Evolutionary conservation across 2,797 vertebrate genomes (phyloP).

Genomic region (Chelidonichthys spinosus): DNA sequence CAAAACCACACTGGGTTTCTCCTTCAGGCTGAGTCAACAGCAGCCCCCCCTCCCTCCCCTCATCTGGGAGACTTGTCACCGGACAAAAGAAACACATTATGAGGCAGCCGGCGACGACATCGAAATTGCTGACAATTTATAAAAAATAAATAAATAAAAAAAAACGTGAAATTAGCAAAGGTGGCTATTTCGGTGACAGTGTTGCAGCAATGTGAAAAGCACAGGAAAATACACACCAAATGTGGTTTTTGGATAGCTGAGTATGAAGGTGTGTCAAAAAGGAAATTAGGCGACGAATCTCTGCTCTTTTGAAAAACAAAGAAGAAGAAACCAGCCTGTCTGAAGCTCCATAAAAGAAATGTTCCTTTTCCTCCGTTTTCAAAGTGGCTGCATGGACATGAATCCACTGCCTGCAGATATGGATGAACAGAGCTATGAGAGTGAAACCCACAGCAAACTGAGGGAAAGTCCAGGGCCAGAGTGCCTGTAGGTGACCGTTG

Average conservation of each 20-base stretch:
- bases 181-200: slow-evolving; percentile 44
- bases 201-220: slow-evolving; percentile 35
- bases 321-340: not conserved
- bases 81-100: slow-evolving; percentile 75
- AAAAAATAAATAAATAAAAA: slow-evolving; percentile 19
- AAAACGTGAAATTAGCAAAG: slow-evolving; percentile 66
- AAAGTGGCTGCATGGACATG: not conserved
- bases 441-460: slow-evolving; percentile 50
- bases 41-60: slow-evolving; percentile 45
- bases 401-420: not conserved
- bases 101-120: slow-evolving; percentile 31
- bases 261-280: slow-evolving; percentile 21
- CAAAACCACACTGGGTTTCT: slow-evolving; percentile 16
- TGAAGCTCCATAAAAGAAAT: not conserved
- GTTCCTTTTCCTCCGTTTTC: not conserved
- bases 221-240: slow-evolving; percentile 25
- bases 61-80: slow-evolving; percentile 68
- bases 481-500: slow-evolving; percentile 57
- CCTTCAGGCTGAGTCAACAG: slow-evolving; percentile 68
- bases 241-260: slow-evolving; percentile 2
- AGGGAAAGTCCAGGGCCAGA: slow-evolving; percentile 39
- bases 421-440: slow-evolving; percentile 31
- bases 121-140: slow-evolving; percentile 66
- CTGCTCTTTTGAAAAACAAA: slow-evolving; percentile 8
- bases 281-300: slow-evolving; percentile 26